Percentiles rank a stretch among this genome's conserved stretches.
Conservation (phyloP, 2,113 vertebrate genomes). For the Potamarius usumacintae region DNA sequence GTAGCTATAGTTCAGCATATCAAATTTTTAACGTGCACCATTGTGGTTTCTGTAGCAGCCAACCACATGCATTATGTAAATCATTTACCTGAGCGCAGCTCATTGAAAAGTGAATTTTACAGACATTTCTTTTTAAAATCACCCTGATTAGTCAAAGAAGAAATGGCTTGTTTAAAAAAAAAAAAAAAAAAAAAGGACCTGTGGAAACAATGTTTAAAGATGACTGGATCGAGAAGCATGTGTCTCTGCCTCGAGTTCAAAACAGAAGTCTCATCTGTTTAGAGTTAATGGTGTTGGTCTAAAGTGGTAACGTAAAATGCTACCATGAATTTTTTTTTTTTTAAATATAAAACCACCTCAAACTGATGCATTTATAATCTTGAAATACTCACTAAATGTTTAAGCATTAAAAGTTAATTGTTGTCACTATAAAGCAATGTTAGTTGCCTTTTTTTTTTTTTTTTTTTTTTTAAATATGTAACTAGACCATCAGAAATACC, state of each 20-base stretch:
- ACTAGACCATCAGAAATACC: no score
- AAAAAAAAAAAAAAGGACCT: neutral
- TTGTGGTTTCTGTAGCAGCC: neutral
- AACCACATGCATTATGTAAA: neutral
- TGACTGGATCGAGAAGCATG: no score
- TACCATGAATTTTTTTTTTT: neutral
- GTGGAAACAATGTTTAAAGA: neutral
- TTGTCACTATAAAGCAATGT: neutral
- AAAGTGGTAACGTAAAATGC: neutral
- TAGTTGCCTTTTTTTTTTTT: no score
- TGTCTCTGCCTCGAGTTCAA: neutral
- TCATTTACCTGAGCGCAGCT: neutral
- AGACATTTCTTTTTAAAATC: neutral
- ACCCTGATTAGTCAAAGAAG: neutral
- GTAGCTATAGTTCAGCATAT: neutral
- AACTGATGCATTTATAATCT: neutral
- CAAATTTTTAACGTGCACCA: neutral
- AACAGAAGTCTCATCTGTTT: neutral
- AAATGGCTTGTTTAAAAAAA: neutral
- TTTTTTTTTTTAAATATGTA: no score
- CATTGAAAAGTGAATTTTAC: neutral
- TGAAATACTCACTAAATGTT: neutral
- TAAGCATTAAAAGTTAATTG: neutral
- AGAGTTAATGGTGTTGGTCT: neutral
- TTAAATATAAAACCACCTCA: neutral